Evolutionary conservation across 2,797 vertebrate genomes (phyloP).

Genomic region (Erpetoichthys calabaricus): DNA sequence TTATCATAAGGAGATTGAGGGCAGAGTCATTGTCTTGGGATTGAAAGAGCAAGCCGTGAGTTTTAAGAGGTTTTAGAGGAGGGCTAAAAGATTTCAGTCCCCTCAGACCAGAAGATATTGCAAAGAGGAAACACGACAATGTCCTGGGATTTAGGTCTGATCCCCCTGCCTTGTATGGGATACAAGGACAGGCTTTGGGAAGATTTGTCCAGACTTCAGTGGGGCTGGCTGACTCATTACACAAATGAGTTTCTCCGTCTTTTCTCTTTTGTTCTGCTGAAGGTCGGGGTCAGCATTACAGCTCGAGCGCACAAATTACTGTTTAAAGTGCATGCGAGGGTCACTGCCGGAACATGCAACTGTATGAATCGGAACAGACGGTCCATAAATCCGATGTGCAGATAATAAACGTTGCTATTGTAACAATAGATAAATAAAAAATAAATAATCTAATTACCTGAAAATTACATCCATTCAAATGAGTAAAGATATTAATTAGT

Average conservation of each 20-base stretch:
- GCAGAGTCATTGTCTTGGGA: constrained; percentile 12
- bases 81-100: constrained; percentile 11
- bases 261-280: not conserved
- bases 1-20: constrained; percentile 11
- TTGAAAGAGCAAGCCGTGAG: constrained; percentile 3
- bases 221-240: constrained; percentile 3
- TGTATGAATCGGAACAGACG: no score
- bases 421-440: no score
- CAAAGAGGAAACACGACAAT: constrained; percentile 9
- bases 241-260: constrained; percentile 4
- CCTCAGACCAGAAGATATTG: constrained; percentile 11
- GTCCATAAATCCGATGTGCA: no score
- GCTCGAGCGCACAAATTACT: not conserved
- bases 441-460: no score
- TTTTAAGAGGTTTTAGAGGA: constrained; percentile 14
- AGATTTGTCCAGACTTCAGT: constrained; percentile 6
- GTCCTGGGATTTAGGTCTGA: constrained; percentile 12
- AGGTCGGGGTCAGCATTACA: not conserved
- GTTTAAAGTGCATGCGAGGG: not conserved
- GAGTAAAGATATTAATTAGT: no score
- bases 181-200: constrained; percentile 6
- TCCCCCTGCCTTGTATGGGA: constrained; percentile 6
- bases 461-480: no score
- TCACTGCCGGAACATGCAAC: no score
- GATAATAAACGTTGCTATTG: no score